Evolutionary conservation across 2,888 invertebrate species (phyloP), one percentile per base, ranked within the genome.

Genomic region (Hetaerina titia): DNA sequence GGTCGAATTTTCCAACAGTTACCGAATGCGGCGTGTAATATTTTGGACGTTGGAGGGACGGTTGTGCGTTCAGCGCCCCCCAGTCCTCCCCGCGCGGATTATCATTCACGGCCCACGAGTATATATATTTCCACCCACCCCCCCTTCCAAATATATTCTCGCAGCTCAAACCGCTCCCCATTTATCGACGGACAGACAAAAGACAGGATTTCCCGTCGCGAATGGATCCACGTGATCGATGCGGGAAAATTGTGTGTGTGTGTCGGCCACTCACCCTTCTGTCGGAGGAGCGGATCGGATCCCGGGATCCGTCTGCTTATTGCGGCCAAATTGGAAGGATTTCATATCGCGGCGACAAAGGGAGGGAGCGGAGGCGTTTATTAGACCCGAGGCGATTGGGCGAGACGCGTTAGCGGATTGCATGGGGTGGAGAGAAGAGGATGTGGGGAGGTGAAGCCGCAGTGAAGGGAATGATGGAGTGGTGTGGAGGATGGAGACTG

Each of bases 261-360:
- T 22, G 45, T 17, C 31, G 56, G 22, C 89, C n/a, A 11, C 89
- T 31, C 57, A 45, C 45, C 31, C 45, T 56, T 89, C 56, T 89
- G 25, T 87, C 87, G 4, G 45, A 45, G 45, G 45, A 45, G 45
- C 45, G 45, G 45, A 45, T 45, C 45, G 45, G 45, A 45, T 45
- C 45, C 60, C 6, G 25, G 81, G 31, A 58, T 89, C n/a, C 89
- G 22, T 57, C 22, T 57, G 89, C 57, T 89, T 22, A 89, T n/a
- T 81, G 89, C 89, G 89, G 89, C 89, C 56, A 89, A 89, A 89
- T 89, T 89, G 89, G 89, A 89, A 56, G 89, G 89, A 89, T 89
- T 89, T 89, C 89, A n/a, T 22, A n/a, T 31, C 45, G 89, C 0
- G 57, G 89, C 58, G 56, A 89, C 89, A 58, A 89, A 89, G n/a